Evolutionary conservation across 2,113 vertebrate species (phyloP), one percentile per base, ranked within the genome.

Genomic region (Catharus fuscescens): DNA sequence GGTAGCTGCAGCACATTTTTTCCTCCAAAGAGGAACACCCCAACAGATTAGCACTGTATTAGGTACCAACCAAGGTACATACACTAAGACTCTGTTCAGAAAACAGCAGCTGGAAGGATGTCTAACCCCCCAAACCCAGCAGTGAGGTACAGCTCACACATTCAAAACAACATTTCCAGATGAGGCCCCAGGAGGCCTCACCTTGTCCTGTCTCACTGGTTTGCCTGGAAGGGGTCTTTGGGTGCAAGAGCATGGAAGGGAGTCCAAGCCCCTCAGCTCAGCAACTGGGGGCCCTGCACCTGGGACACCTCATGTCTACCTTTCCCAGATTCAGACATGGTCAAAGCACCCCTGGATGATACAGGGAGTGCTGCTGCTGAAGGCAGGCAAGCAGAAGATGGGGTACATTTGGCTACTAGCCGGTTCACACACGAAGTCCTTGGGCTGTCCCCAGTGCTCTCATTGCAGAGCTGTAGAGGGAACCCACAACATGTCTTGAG

Each of bases 391-490:
- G 47, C 3, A 74, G 57, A 71, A 59, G 52, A 61, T 48, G 34
- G 28, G 24, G 45, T 72, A 7, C 2, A 1, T 79, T 67, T 79
- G 73, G 13, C 60, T 72, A 36, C 48, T 54, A 5, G 54, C 14
- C 40, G 36, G 5, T 53, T 61, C 10, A 1, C 13, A 3, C 4
- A 2, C 6, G 5, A 76, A 19, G 50, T 89, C 66, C 38, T 72
- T 8, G 5, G 16, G 48, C 26, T 69, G 36, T 54, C 21, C 20
- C 32, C 10, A 38, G 42, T 18, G 28, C 45, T 65, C 50, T 32
- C 11, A 1, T 9, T 57, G 50, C 42, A 29, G 52, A 0, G 0
- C 36, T 31, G 12, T 25, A 42, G 40, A 62, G 26, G 54, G 18
- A 88, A 48, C 26, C 52, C 32, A 25, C 15, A 25, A 62, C 1